Evolutionary conservation across 2,888 invertebrate genomes (phyloP).

Genomic region (Idaea biselata): DNA sequence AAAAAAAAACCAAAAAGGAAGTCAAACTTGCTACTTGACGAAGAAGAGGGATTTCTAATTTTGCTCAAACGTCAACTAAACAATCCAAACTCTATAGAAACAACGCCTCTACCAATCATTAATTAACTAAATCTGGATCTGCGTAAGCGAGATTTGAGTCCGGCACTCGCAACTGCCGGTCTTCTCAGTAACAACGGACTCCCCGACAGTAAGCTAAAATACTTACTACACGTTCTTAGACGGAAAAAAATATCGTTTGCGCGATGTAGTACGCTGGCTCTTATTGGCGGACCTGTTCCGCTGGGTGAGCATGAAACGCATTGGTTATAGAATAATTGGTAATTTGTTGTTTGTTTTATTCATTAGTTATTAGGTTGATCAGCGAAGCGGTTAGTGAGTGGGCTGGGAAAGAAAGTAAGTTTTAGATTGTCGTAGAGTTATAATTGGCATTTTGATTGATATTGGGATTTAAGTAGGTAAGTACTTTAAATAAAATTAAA

Average conservation of each 20-base stretch:
- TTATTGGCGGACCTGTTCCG: slow-evolving; percentile 51
- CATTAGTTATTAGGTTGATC: neutral
- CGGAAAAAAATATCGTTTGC: slow-evolving; percentile 42
- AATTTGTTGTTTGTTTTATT: neutral
- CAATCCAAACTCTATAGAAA: slow-evolving; percentile 47
- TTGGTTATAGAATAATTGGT: neutral
- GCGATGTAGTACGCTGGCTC: slow-evolving; percentile 42
- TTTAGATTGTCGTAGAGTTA: neutral
- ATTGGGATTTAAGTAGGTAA: too few relatives aligned
- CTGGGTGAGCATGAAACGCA: slow-evolving; percentile 21
- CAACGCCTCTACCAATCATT: slow-evolving; percentile 65
- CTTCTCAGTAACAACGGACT: slow-evolving; percentile 76
- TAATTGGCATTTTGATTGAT: too few relatives aligned
- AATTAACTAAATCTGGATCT: slow-evolving; percentile 50
- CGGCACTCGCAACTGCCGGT: slow-evolving; percentile 73
- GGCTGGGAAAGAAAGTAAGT: neutral
- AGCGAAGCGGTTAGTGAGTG: neutral
- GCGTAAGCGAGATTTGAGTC: slow-evolving; percentile 69
- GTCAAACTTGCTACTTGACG: slow-evolving; percentile 73
- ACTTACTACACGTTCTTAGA: slow-evolving; percentile 31
- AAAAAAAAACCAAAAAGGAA: slow-evolving; percentile 57
- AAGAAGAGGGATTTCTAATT: slow-evolving; percentile 66
- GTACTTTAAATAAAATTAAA: too few relatives aligned
- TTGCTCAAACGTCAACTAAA: slow-evolving; percentile 22
- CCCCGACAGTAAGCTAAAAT: slow-evolving; percentile 36